Base-by-base conservation (phyloP, 1,140 invertebrate genomes). In the Dufourea novaeangliae region DNA sequence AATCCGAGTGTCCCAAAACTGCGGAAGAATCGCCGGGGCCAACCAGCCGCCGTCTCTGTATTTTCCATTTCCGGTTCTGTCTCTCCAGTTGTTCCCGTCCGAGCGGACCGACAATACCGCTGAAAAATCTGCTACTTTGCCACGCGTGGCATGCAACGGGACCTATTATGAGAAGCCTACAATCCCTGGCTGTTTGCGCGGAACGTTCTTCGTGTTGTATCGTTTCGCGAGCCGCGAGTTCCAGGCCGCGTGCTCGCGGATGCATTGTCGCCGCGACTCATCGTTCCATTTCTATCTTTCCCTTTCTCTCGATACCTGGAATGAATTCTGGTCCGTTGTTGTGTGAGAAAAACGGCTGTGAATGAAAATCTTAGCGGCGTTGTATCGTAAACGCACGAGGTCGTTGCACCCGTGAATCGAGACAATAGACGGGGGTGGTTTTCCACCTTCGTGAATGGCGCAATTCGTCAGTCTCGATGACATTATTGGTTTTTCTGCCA, bases 401-500 rank as follows among this genome's bases (percentile, higher is more conserved):
- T 52, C 72, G 78, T 74, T 76, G 64, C 22, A 67, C 77, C 67
- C 41, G 44, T 46, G 34, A 73, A 27, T 32, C 39, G 46, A 83
- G 76, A 83, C 34, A 67, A 75, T 75, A 41, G 72, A 46, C 72
- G 22, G 44, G n/a, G n/a, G n/a, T n/a, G n/a, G n/a, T n/a, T n/a
- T n/a, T n/a, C n/a, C 22, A 70, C 54, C 67, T 77, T 72, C 75
- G 59, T 79, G 52, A 79, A 79, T 79, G 71, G 70, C 14, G 52
- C 77, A 67, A 79, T 79, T 79, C 71, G 77, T 79, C 77, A 57
- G 71, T 62, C 32, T 61, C 71, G 70, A 74, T 69, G 77, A 73
- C 77, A 75, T 79, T 79, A 74, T 79, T 73, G 77, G 77, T 74
- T 74, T 67, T 74, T 27, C 77, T 64, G 71, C 70, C 77, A 79